Evolutionary conservation across 2,113 vertebrate species (phyloP), one percentile per base, ranked within the genome.

Genomic region (Blennius ocellaris): DNA sequence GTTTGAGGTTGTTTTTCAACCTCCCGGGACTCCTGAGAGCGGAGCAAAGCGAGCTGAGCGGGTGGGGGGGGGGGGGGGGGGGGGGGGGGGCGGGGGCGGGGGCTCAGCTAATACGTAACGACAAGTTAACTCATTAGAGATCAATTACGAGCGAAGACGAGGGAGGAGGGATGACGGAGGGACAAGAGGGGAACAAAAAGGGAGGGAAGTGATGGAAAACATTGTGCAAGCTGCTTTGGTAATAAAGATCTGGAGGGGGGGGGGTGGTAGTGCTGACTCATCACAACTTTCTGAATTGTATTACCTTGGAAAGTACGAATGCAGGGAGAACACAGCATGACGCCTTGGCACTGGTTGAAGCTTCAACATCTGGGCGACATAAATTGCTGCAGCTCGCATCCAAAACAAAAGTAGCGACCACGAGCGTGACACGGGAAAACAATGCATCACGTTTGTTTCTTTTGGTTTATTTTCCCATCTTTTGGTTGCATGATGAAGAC

Each of bases 1-100:
- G 65, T 83, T 77, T 80, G 73, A 80, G 63, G 59, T 78, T 73
- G 61, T 65, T 82, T 58, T 52, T 80, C 62, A 56, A 50, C 39
- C 58, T 76, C 60, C 0, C 48, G 76, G 60, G 80, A 77, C 69
- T 52, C 41, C 52, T 3, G 41, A 41, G 76, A 54, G 61, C 61
- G 41, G 51, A 52, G 62, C 69, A 73, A 81, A 76, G 2, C 60
- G 73, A 72, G 47, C 43, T 6, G 57, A 62, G 48, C 40, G 60
- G 71, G 2, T 36, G 41, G 58, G 73, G 80, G 60, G 73, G 54
- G 38, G 58, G 14, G 71, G 2, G 39, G 41, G 58, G 73, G 80
- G 60, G 73, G 54, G 38, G 58, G 14, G n/a, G n/a, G n/a, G 71
- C 21, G 39, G 41, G 58, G 73, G 80, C 64, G 73, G 54, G 38